Conservation (phyloP, 1,140 invertebrate genomes). For the Hyles vespertilio region DNA sequence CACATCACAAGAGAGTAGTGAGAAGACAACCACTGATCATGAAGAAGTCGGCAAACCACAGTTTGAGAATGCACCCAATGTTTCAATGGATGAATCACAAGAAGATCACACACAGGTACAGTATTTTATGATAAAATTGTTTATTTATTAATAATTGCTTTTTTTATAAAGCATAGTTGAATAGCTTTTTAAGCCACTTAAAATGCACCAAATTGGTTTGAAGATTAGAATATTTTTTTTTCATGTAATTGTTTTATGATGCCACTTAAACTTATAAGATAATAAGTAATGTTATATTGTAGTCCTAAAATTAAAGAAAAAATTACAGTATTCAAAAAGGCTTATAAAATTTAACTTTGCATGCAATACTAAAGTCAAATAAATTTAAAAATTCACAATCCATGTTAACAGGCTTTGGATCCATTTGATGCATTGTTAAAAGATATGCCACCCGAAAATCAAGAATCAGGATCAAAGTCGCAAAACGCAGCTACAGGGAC, state of each 20-base stretch:
- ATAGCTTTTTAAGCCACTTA: too few relatives aligned
- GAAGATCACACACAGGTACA: slow-evolving; percentile 63
- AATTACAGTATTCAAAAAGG: too few relatives aligned
- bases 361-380: too few relatives aligned
- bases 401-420: slow-evolving; percentile 56
- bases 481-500: slow-evolving; percentile 32
- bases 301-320: too few relatives aligned
- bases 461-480: slow-evolving; percentile 24
- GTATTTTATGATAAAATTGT: background rate
- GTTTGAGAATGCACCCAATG: slow-evolving; percentile 64
- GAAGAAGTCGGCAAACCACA: slow-evolving; percentile 52
- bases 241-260: too few relatives aligned
- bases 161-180: too few relatives aligned
- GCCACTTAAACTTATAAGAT: too few relatives aligned
- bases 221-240: background rate
- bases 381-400: too few relatives aligned
- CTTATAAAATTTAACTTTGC: background rate
- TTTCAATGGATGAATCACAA: slow-evolving; percentile 54
- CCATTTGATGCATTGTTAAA: slow-evolving; percentile 69
- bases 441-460: slow-evolving; percentile 26
- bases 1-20: slow-evolving; percentile 11
- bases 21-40: slow-evolving; percentile 20
- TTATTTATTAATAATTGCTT: too few relatives aligned
- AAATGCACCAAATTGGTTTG: slow-evolving; percentile 2
- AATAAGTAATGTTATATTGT: too few relatives aligned